Evolutionary conservation across 2,797 vertebrate genomes (phyloP).

Genomic region (Acipenser oxyrinchus): DNA sequence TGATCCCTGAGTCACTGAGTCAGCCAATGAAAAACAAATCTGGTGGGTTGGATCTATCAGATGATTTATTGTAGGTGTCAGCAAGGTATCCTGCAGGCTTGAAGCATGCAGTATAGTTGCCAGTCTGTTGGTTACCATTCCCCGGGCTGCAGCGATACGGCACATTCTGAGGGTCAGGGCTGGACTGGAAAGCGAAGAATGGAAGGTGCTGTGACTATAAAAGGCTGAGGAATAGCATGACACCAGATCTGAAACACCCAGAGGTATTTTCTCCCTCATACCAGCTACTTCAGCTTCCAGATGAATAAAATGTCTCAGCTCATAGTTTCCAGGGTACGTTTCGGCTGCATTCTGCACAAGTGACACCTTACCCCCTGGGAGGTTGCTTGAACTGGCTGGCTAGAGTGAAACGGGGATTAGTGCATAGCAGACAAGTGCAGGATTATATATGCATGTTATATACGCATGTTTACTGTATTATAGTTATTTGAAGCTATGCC

Average conservation of each 20-base stretch:
- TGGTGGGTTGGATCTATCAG: too few species aligned
- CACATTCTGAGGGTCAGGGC: background rate
- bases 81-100: too few species aligned
- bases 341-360: conserved; percentile 8
- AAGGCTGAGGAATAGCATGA: background rate
- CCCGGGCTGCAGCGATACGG: too few species aligned
- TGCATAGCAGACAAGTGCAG: background rate
- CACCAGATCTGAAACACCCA: conserved; percentile 5
- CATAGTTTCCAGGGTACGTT: conserved; percentile 21
- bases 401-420: conserved; percentile 3
- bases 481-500: too few species aligned
- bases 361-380: conserved; percentile 12
- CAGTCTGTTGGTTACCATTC: too few species aligned
- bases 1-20: too few species aligned
- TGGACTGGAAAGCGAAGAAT: background rate
- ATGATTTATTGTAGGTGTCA: too few species aligned
- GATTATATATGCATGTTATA: conserved; percentile 6
- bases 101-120: too few species aligned
- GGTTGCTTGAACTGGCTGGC: background rate
- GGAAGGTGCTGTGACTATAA: background rate
- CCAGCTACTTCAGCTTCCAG: conserved; percentile 19
- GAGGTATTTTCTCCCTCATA: conserved; percentile 1
- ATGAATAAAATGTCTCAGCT: conserved; percentile 18
- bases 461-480: conserved; percentile 3
- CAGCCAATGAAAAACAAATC: too few species aligned